These are phyloP conservation scores for Danio kyathit DNA, from an alignment of 2,797 vertebrate species.

Conservation along the genomic window DNA sequence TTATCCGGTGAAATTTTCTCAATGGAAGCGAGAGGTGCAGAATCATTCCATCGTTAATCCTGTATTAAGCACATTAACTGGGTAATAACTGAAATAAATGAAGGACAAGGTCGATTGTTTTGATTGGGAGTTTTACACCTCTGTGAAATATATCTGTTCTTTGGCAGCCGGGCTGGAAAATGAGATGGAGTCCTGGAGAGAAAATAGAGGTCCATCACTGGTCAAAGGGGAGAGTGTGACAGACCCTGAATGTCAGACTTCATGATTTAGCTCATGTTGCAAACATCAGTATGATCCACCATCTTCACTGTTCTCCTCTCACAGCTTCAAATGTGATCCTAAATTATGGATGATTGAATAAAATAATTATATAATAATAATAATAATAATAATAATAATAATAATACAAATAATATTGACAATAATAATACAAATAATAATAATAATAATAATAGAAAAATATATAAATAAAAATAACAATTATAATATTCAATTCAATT, in stretches of 20 bases:
- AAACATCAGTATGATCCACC: conserved; percentile 68
- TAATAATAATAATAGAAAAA: too few species aligned
- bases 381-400: too few species aligned
- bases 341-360: neutral
- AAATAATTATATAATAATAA: neutral
- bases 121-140: conserved; percentile 64
- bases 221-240: conserved; percentile 70
- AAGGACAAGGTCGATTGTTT: conserved; percentile 62
- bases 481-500: too few species aligned
- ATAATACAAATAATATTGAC: too few species aligned
- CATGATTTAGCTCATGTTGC: conserved; percentile 73
- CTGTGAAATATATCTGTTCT: conserved; percentile 62
- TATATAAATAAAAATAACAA: too few species aligned
- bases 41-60: conserved; percentile 61
- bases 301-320: conserved; percentile 53
- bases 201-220: conserved; percentile 63
- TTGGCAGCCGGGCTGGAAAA: conserved; percentile 67
- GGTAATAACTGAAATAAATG: conserved; percentile 62
- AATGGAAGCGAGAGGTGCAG: conserved; percentile 25
- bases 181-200: conserved; percentile 66
- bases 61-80: conserved; percentile 54
- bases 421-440: too few species aligned
- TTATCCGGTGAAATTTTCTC: neutral
- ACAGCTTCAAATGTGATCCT: neutral
- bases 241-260: conserved; percentile 69